Evolutionary conservation across 2,888 invertebrate species (phyloP).

Genomic region (Osmoderma eremita): DNA sequence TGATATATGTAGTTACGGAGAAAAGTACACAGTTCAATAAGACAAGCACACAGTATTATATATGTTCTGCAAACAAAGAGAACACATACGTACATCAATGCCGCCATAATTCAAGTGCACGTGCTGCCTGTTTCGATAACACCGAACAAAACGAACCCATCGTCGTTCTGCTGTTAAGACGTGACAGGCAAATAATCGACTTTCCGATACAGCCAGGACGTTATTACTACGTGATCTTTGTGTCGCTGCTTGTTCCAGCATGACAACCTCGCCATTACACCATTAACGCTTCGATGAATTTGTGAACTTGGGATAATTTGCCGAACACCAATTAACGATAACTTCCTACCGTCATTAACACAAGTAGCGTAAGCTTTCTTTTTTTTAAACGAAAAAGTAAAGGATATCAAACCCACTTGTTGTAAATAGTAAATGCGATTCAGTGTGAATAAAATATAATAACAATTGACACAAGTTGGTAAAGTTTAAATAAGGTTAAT

Average conservation of each 20-base stretch:
- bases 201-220: constrained; percentile 46
- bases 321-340: constrained; percentile 31
- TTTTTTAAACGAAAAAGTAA: not conserved
- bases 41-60: constrained; percentile 3
- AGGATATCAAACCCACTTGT: constrained; percentile 12
- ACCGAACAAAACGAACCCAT: constrained; percentile 47
- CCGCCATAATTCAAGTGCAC: constrained; percentile 34
- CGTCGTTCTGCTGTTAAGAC: constrained; percentile 43
- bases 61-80: constrained; percentile 26
- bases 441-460: not conserved
- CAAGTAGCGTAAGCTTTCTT: not conserved
- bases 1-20: not conserved
- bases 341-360: not conserved
- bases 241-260: constrained; percentile 37
- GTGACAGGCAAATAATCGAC: constrained; percentile 49
- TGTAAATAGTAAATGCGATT: constrained; percentile 4
- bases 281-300: constrained; percentile 30
- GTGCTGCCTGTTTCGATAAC: constrained; percentile 30
- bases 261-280: constrained; percentile 23
- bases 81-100: constrained; percentile 20
- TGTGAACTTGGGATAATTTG: constrained; percentile 18
- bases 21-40: constrained; percentile 6
- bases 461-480: no score
- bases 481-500: no score
- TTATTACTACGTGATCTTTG: constrained; percentile 47